Conservation (phyloP, 2,888 invertebrate genomes). For the Pristionchus japonicus region DNA sequence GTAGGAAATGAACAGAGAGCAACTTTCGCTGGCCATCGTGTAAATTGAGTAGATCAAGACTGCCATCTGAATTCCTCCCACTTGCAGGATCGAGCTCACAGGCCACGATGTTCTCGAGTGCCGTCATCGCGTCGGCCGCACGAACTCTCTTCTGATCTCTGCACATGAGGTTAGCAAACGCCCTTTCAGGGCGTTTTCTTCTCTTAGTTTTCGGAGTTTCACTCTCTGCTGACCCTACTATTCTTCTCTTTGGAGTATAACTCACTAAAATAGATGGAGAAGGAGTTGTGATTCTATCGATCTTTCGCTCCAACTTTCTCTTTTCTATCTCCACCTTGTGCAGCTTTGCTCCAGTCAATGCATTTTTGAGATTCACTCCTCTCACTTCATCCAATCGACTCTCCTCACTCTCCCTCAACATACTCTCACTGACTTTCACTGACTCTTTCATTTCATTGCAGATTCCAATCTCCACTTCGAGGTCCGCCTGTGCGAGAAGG, state of each 20-base stretch:
- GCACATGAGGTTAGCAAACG: background rate
- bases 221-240: background rate
- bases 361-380: too few species aligned
- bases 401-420: too few species aligned
- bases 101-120: background rate
- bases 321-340: background rate
- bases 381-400: too few species aligned
- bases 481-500: too few species aligned
- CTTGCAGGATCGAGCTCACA: background rate
- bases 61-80: background rate
- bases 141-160: background rate
- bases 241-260: background rate
- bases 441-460: too few species aligned
- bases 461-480: too few species aligned
- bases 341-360: background rate
- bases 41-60: background rate
- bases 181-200: background rate
- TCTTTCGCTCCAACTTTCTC: background rate
- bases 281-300: background rate
- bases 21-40: background rate
- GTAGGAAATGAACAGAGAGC: background rate
- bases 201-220: background rate
- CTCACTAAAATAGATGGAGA: background rate
- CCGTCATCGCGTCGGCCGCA: background rate
- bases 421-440: too few species aligned